phyloP scores from a whole-genome alignment of 30 jellyfish, hydroid and myxozoan species.

The Rhopilema esculentum region DNA sequence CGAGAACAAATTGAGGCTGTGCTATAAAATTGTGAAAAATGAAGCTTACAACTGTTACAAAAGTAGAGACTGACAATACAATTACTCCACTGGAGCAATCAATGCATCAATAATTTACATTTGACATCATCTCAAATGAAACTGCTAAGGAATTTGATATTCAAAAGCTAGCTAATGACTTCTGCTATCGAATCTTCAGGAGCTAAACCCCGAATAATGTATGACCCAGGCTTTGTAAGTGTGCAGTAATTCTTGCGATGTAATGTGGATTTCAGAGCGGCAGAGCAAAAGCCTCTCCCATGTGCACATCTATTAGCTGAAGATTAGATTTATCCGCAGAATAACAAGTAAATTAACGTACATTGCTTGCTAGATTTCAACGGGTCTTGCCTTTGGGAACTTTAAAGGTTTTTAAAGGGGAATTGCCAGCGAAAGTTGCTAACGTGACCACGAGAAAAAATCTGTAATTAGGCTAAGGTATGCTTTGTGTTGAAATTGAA shows the following conservation, averaged over 20 bases:
- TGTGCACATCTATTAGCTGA: conserved; percentile 22
- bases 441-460: no score
- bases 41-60: background rate
- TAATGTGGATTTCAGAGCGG: conserved; percentile 38
- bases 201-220: conserved; percentile 42
- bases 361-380: background rate
- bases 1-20: background rate
- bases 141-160: conserved; percentile 12
- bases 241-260: conserved; percentile 2
- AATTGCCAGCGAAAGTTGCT: no score
- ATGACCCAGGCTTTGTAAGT: conserved; percentile 29
- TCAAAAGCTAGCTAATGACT: conserved; percentile 14
- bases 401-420: no score
- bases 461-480: no score
- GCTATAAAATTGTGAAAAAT: background rate
- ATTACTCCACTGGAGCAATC: background rate
- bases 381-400: background rate
- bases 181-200: conserved; percentile 28
- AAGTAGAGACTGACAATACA: background rate
- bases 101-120: background rate
- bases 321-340: conserved; percentile 31
- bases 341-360: conserved; percentile 10
- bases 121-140: background rate
- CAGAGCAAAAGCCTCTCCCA: conserved; percentile 19
- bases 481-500: no score